Evolutionary conservation across 2,888 invertebrate species (phyloP).

Genomic region (Limnephilus rhombicus): DNA sequence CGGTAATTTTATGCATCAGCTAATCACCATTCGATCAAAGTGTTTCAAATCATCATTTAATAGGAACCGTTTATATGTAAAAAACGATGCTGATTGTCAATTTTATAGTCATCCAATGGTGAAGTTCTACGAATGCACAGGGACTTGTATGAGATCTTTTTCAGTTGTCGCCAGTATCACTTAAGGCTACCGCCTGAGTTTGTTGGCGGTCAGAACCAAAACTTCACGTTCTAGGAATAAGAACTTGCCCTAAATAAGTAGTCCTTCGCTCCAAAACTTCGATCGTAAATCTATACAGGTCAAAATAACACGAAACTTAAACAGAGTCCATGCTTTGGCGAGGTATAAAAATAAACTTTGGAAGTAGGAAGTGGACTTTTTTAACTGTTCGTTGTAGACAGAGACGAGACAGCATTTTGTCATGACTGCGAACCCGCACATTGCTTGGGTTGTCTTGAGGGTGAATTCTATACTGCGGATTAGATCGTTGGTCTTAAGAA

Average conservation of each 20-base stretch:
- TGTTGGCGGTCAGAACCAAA: neutral
- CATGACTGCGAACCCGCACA: constrained; percentile 94
- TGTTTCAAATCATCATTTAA: too few species aligned
- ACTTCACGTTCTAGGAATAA: too few species aligned
- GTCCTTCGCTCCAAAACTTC: neutral
- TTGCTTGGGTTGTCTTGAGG: constrained; percentile 85
- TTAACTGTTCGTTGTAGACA: constrained; percentile 79
- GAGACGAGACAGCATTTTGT: constrained; percentile 91
- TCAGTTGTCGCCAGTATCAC: too few species aligned
- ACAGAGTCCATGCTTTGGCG: constrained; percentile 72
- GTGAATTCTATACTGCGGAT: constrained; percentile 94
- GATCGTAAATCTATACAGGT: constrained; percentile 70
- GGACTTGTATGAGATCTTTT: too few species aligned
- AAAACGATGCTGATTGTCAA: too few species aligned
- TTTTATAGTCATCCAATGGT: too few species aligned
- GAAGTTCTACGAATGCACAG: too few species aligned
- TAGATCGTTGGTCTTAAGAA: constrained; percentile 97
- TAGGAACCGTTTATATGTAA: too few species aligned
- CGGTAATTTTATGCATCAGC: too few species aligned
- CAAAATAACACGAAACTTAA: constrained; percentile 72
- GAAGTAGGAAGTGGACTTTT: constrained; percentile 68
- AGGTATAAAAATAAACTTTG: constrained; percentile 70
- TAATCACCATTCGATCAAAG: too few species aligned
- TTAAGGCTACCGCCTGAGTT: neutral
- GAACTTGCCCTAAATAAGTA: neutral